Evolutionary conservation across 2,888 invertebrate genomes (phyloP), one percentile per base, ranked within the genome.

Genomic region (Frankliniella intonsa): DNA sequence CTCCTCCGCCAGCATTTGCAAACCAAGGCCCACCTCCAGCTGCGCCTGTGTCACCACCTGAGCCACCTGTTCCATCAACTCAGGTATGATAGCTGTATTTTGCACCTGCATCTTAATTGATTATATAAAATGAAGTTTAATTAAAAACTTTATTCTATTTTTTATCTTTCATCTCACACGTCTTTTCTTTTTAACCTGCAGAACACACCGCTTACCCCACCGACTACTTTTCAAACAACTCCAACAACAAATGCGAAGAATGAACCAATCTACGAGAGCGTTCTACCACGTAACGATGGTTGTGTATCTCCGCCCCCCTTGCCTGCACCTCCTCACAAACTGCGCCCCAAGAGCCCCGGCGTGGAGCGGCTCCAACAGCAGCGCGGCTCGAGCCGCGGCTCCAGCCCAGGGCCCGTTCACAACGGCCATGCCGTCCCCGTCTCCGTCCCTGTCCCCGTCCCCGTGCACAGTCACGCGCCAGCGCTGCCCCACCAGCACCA

Each of bases 241-340:
- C 81, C 82, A 25, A 85, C 86, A 7, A 86, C 86, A 17, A 87
- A 87, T 81, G 83, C 17, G 91, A 91, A 83, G 93, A 94, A 87
- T 27, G 88, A 89, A 83, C 96, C 95, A 0, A 96, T 96, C 84
- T 96, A 96, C 87, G 96, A 96, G 87, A 92, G 95, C 0, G 94
- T 96, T 10, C 90, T 94, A 84, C 94, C 94, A 1, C 89, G 94
- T 10, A 93, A 92, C 80, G 92, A 92, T 62, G 83, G 83, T 2
- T 83, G 82, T 51, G 83, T 49, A 11, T 85, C 89, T 83, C 86
- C 89, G 7, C 89, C 89, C 49, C 90, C 90, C 3, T 85, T 89
- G 49, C 89, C 89, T 12, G 88, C 89, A 17, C 89, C 90, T 7
- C 89, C 90, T 27, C 88, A 85, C 84, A 89, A 87, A 85, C 84